Evolutionary conservation across 2,113 vertebrate genomes (phyloP), one percentile per base, ranked within the genome.

Genomic region (Archocentrus centrarchus): DNA sequence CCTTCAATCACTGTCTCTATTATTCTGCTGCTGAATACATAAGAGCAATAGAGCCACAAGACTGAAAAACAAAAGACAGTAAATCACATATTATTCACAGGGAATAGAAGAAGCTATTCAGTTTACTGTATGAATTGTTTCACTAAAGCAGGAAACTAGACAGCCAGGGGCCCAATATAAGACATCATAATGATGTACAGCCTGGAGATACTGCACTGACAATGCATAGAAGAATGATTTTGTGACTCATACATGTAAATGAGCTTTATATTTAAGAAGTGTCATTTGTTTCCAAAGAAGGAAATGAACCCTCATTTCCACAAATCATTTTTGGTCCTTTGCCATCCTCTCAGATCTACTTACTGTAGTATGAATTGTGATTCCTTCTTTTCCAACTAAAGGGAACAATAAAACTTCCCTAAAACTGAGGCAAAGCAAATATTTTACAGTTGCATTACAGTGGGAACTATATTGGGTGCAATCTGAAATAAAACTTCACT

Each of bases 211-310:
- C 77, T 66, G 9, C 14, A 22, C 61, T 86, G 77, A 86, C 75
- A 88, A 79, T 83, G 64, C 75, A 86, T 50, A 75, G 75, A 60
- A 85, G 59, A 82, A 59, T 2, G 4, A 64, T 82, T 76, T 20
- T 87, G 80, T 89, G 91, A 87, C 63, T 91, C 87, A 87, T 86
- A 75, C 83, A 88, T 92, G 87, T 84, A 89, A 90, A 92, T 92
- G 58, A 87, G 87, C 60, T 85, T 85, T 39, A 83, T 86, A 80
- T 89, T 84, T 77, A 86, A 87, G 59, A 82, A 59, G 39, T 14
- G 1, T 55, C 83, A 81, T 90, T 90, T 88, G 39, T 80, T 78
- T 88, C 57, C 20, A 77, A 79, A 84, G 75, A 77, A 81, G 79
- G 76, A 93, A 88, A 73, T 85, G n/a, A 91, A 85, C 61, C 39